Evolutionary conservation across 2,888 invertebrate genomes (phyloP).

Genomic region (Empis stercorea): DNA sequence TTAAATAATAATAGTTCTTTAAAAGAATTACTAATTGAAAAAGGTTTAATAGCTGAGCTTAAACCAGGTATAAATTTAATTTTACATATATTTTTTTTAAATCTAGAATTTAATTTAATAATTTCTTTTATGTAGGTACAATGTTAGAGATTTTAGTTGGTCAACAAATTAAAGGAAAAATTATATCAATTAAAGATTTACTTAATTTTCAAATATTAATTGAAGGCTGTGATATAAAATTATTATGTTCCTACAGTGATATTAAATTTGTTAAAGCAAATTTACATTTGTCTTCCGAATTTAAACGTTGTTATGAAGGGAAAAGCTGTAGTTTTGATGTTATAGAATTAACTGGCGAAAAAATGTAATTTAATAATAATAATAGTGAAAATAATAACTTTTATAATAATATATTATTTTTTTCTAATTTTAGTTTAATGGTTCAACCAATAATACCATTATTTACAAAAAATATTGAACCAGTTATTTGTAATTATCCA

Average conservation of each 20-base stretch:
- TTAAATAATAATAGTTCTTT: constrained; percentile 25
- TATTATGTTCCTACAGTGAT: constrained; percentile 32
- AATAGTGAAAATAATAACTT: background rate
- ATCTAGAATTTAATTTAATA: background rate
- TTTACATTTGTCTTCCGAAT: constrained; percentile 29
- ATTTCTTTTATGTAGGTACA: constrained; percentile 19
- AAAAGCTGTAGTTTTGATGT: constrained; percentile 30
- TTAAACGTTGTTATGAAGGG: constrained; percentile 39
- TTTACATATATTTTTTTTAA: background rate
- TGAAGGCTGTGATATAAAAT: constrained; percentile 28
- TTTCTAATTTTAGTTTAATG: constrained; percentile 42
- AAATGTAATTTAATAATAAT: no score
- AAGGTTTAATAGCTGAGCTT: constrained; percentile 25
- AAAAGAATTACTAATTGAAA: constrained; percentile 23
- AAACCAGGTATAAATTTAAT: constrained; percentile 15
- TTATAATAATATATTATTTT: constrained; percentile 1
- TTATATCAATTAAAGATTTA: constrained; percentile 27
- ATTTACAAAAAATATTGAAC: constrained; percentile 25
- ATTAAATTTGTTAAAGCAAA: constrained; percentile 31
- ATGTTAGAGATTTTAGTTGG: constrained; percentile 27
- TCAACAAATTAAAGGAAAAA: constrained; percentile 31
- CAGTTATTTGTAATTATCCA: constrained; percentile 47
- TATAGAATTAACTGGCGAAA: constrained; percentile 30
- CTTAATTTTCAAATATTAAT: constrained; percentile 31
- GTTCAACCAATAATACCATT: constrained; percentile 46